phyloP scores from a whole-genome alignment of 53 echinoderm and acorn worm genomes.

The Mesocentrotus franciscanus region DNA sequence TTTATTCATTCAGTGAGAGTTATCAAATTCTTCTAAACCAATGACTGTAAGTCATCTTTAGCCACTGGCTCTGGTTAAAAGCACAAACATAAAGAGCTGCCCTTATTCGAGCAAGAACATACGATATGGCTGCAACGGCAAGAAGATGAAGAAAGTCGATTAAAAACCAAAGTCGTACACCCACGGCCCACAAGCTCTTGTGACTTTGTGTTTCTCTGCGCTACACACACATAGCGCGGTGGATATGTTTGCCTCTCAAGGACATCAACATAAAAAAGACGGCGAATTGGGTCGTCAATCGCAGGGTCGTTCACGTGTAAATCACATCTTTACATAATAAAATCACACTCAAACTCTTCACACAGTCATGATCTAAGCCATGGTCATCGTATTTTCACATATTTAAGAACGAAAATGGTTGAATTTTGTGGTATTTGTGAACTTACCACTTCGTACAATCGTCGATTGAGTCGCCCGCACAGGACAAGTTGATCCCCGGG shows the following conservation, averaged over 20 bases:
- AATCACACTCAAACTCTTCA: not conserved
- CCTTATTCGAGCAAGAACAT: not conserved
- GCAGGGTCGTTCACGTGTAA: not conserved
- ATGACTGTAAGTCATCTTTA: not conserved
- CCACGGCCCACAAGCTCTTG: not conserved
- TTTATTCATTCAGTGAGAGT: no score
- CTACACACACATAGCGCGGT: not conserved
- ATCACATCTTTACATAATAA: not conserved
- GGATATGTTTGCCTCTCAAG: slow-evolving; percentile 49
- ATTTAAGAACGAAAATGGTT: no score
- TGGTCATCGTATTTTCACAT: not conserved
- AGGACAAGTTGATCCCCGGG: slow-evolving; percentile 66
- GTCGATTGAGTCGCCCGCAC: slow-evolving; percentile 48
- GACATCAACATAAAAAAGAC: slow-evolving; percentile 30
- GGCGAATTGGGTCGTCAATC: not conserved
- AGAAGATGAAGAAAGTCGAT: no score
- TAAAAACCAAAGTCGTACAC: not conserved
- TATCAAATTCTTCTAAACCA: no score
- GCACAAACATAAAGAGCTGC: not conserved
- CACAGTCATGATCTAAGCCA: not conserved
- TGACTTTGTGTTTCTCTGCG: not conserved
- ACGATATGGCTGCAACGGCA: not conserved
- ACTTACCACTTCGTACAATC: slow-evolving; percentile 44
- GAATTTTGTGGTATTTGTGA: not conserved
- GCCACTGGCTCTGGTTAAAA: not conserved